phyloP scores from a whole-genome alignment of 2,113 vertebrate species.

The Lampris megalopsis region DNA sequence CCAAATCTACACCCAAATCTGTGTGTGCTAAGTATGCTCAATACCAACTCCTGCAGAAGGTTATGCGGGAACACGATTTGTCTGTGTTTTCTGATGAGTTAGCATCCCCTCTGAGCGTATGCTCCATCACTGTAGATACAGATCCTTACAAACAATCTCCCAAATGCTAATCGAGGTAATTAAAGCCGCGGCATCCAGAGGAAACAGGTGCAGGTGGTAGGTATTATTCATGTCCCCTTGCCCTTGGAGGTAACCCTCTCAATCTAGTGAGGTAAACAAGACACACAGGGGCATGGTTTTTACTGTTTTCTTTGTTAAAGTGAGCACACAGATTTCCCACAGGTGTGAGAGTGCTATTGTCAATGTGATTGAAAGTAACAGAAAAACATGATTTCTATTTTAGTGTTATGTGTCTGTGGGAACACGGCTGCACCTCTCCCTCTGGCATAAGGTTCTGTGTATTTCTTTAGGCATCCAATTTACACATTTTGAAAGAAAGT shows the following conservation, averaged over 20 bases:
- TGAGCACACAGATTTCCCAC: slow-evolving; percentile 72
- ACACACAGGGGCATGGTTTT: slow-evolving; percentile 71
- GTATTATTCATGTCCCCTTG: slow-evolving; percentile 82
- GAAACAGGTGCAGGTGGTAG: slow-evolving; percentile 82
- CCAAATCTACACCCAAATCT: no score
- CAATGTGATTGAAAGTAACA: slow-evolving; percentile 56
- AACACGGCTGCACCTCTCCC: slow-evolving; percentile 29
- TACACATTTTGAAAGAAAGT: slow-evolving; percentile 7
- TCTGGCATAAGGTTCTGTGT: slow-evolving; percentile 20
- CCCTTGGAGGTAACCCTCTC: slow-evolving; percentile 81
- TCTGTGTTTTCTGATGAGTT: slow-evolving; percentile 76
- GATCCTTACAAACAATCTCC: slow-evolving; percentile 81
- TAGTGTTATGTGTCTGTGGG: slow-evolving; percentile 48
- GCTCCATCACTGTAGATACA: slow-evolving; percentile 81
- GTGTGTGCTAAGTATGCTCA: slow-evolving; percentile 50
- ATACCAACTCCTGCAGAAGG: slow-evolving; percentile 72
- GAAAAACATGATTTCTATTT: slow-evolving; percentile 55
- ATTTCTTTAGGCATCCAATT: slow-evolving; percentile 32
- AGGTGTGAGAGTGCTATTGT: slow-evolving; percentile 50
- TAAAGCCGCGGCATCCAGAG: slow-evolving; percentile 80
- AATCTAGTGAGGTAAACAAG: slow-evolving; percentile 80
- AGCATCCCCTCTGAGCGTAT: slow-evolving; percentile 74
- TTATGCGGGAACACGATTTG: slow-evolving; percentile 76
- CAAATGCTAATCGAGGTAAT: slow-evolving; percentile 86
- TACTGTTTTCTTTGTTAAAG: slow-evolving; percentile 71